phyloP scores from a whole-genome alignment of 2,113 vertebrate genomes.

The Semnornis frantzii region DNA sequence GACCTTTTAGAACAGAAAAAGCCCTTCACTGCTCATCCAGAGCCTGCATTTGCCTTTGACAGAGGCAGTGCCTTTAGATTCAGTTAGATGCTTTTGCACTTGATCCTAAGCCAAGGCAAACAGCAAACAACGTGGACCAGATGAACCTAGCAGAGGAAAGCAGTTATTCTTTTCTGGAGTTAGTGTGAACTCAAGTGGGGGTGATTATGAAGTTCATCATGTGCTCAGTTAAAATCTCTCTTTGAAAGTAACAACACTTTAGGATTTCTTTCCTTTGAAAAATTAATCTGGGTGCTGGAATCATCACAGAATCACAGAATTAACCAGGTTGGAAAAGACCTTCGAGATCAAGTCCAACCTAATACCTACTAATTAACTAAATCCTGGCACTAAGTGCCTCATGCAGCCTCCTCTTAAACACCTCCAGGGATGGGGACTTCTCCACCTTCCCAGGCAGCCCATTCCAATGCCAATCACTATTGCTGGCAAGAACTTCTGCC shows the following conservation, averaged over 20 bases:
- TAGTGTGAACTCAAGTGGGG: neutral
- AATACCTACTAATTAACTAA: too few species aligned
- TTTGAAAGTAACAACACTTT: neutral
- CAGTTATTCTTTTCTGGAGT: neutral
- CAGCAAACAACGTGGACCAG: constrained; percentile 43
- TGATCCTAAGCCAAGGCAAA: constrained; percentile 54
- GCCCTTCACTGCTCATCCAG: neutral
- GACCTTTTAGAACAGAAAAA: neutral
- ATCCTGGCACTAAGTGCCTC: too few species aligned
- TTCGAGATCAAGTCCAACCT: too few species aligned
- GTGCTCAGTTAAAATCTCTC: neutral
- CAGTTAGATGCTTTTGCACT: constrained; percentile 1
- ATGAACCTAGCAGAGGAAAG: neutral
- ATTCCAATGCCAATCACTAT: too few species aligned
- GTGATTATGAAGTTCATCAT: neutral
- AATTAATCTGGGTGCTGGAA: neutral
- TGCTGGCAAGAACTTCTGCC: too few species aligned
- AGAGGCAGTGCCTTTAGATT: constrained; percentile 6
- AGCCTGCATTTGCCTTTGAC: constrained; percentile 10
- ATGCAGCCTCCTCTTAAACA: too few species aligned
- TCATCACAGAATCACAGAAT: neutral
- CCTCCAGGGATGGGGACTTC: too few species aligned
- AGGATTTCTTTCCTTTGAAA: neutral
- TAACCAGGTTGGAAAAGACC: too few species aligned
- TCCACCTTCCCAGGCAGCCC: too few species aligned